phyloP scores from a whole-genome alignment of 1,140 invertebrate species.

The Drosophila sturtevanti region DNA sequence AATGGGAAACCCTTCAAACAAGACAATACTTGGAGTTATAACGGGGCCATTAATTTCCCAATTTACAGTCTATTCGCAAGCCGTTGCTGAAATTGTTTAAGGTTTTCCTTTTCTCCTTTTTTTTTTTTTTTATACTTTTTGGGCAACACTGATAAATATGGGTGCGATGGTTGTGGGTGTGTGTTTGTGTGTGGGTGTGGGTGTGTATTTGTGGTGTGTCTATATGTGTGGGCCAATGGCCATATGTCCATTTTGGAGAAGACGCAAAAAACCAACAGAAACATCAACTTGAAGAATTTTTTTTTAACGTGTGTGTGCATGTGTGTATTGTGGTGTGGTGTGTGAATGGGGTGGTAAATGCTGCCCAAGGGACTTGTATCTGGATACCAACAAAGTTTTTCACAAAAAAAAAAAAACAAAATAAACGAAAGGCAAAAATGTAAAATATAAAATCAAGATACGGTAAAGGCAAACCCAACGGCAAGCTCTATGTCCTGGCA shows the following conservation, averaged over 20 bases:
- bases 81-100: constrained; percentile 79
- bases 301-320: constrained; percentile 45
- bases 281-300: constrained; percentile 57
- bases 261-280: constrained; percentile 52
- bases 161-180: constrained; percentile 34
- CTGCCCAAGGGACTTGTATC: constrained; percentile 81
- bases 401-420: constrained; percentile 41
- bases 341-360: constrained; percentile 81
- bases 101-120: constrained; percentile 37
- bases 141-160: constrained; percentile 47
- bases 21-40: constrained; percentile 76
- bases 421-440: constrained; percentile 57
- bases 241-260: constrained; percentile 79
- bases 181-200: constrained; percentile 20
- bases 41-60: constrained; percentile 78
- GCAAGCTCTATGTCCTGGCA: constrained; percentile 3
- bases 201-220: constrained; percentile 14
- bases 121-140: constrained; percentile 47
- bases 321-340: constrained; percentile 31
- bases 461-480: constrained; percentile 17
- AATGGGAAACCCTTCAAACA: constrained; percentile 65
- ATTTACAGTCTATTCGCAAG: constrained; percentile 81
- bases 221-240: constrained; percentile 63
- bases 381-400: constrained; percentile 80
- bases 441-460: constrained; percentile 18